Evolutionary conservation across 2,888 invertebrate species (phyloP).

Genomic region (Cactoblastis cactorum): DNA sequence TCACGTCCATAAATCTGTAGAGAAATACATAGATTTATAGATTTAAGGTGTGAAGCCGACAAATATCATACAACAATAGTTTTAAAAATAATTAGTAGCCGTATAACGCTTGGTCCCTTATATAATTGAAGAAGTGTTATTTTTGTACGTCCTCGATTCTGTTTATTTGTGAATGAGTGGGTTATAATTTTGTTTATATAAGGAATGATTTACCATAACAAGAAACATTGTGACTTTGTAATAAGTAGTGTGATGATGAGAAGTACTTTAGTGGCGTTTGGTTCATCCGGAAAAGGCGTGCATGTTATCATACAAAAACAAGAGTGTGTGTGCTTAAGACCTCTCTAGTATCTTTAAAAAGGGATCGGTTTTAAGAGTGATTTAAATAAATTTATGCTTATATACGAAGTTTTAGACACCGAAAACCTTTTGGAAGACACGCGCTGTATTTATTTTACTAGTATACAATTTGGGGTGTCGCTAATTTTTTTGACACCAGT

Average conservation of each 20-base stretch:
- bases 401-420: too few relatives aligned
- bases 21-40: not conserved
- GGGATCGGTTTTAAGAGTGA: too few relatives aligned
- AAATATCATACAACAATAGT: constrained; percentile 47
- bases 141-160: constrained; percentile 56
- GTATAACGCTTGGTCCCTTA: constrained; percentile 56
- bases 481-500: too few relatives aligned
- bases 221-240: constrained; percentile 53
- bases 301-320: not conserved
- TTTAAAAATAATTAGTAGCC: constrained; percentile 52
- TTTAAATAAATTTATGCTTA: too few relatives aligned
- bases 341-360: too few relatives aligned
- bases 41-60: constrained; percentile 19
- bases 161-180: constrained; percentile 48
- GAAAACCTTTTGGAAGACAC: too few relatives aligned
- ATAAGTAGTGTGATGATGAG: constrained; percentile 57
- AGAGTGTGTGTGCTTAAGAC: too few relatives aligned
- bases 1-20: constrained; percentile 24
- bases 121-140: constrained; percentile 52
- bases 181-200: constrained; percentile 53
- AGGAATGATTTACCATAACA: constrained; percentile 63
- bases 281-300: constrained; percentile 25
- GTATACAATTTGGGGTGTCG: too few relatives aligned
- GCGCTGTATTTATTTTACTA: too few relatives aligned
- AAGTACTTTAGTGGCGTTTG: constrained; percentile 31